Evolutionary conservation across 2,113 vertebrate species (phyloP), one percentile per base, ranked within the genome.

Genomic region (Antechinus stuartii): DNA sequence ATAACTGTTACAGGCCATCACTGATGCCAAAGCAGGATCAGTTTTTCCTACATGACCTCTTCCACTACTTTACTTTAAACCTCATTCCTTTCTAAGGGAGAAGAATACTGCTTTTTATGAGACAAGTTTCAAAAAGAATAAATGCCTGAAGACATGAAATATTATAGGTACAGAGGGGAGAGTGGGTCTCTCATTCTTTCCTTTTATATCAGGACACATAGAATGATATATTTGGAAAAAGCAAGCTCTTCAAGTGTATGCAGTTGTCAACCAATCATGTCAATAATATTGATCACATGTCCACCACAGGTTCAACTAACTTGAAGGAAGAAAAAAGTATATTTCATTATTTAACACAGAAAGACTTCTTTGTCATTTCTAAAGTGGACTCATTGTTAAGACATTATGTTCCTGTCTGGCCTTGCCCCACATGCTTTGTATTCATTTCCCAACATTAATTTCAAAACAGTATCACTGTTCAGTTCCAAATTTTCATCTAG

Each of bases 41-140:
- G 25, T 42, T 54, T 96, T 12, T 96, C 94, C 94, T 52, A 46
- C 49, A 42, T 94, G 54, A 92, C 76, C 23, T 49, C 27, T 94
- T 47, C 2, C 35, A 42, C 68, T 23, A 42, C n/a, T 84, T 84
- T 84, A 84, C 19, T 0, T 84, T 6, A 8, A 84, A 23, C n/a
- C n/a, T 84, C 19, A 84, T 84, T n/a, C 61, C 68, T 84, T 84
- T 84, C 19, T 84, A 84, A 84, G 68, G 16, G n/a, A 22, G 8
- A 84, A 42, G 68, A 42, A 84, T 7, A 23, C 19, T 84, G 68
- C 35, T 84, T 42, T 35, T 42, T 84, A 42, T 23, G n/a, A 84
- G n/a, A 42, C 10, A 10, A 57, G 26, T 42, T 84, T 84, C 68
- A n/a, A 84, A 84, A 84, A 42, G 19, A 6, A 42, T 84, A 42